phyloP scores from a whole-genome alignment of 2,113 vertebrate species.

The Carollia perspicillata region DNA sequence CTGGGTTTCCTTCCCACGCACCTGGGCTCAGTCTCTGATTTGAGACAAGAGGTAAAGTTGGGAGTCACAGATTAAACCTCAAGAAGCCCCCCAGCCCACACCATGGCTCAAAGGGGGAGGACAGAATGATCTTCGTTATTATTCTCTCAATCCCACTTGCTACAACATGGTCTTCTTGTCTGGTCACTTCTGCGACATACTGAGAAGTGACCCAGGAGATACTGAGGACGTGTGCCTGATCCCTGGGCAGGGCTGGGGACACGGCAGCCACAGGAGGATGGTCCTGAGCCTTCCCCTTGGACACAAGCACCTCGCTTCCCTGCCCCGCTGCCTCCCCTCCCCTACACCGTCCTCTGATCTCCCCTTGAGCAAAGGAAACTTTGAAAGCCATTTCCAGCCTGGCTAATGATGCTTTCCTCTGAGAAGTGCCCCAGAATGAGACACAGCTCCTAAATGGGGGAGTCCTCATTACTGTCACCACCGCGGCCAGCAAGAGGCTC shows the following conservation, averaged over 20 bases:
- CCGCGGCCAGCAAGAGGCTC: conserved; percentile 33
- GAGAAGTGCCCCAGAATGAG: conserved; percentile 14
- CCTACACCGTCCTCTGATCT: neutral
- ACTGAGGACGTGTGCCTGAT: neutral
- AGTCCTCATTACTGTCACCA: conserved; percentile 30
- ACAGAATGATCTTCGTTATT: neutral
- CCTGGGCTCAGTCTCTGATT: neutral
- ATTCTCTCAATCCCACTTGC: neutral
- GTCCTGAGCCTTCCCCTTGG: neutral
- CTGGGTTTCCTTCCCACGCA: neutral
- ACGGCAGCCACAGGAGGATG: neutral
- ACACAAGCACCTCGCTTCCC: neutral
- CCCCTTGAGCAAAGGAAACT: neutral
- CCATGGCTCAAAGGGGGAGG: neutral
- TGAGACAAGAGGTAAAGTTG: neutral
- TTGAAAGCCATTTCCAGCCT: conserved; percentile 51
- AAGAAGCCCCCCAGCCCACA: neutral
- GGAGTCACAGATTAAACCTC: neutral
- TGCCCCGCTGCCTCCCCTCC: no score
- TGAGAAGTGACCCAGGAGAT: neutral
- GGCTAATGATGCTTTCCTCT: conserved; percentile 17
- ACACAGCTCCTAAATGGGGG: conserved; percentile 43
- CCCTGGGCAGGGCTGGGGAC: neutral
- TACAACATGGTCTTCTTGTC: neutral
- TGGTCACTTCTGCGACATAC: neutral